These are phyloP conservation scores for Pseudomyrmex concolor DNA, from an alignment of 1,140 invertebrate genomes.

Conservation along the genomic window DNA sequence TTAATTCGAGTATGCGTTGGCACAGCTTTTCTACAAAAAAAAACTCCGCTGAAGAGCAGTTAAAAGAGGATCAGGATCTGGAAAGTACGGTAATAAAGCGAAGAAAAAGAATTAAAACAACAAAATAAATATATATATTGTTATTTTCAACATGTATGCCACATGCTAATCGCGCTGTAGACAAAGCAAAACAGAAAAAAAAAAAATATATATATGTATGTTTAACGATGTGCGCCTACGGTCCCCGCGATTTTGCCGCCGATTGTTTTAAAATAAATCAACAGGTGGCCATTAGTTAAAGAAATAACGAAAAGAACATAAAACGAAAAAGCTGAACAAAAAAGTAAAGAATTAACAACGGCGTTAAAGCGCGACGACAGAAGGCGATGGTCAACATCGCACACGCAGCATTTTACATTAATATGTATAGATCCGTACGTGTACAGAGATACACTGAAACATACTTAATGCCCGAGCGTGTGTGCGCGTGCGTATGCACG, in stretches of 20 bases:
- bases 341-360: constrained; percentile 23
- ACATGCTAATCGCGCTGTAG: constrained; percentile 69
- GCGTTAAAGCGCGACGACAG: constrained; percentile 53
- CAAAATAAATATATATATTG: constrained; percentile 77
- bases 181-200: constrained; percentile 60
- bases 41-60: background rate
- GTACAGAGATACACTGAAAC: constrained; percentile 61
- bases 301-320: constrained; percentile 32
- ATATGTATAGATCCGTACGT: constrained; percentile 59
- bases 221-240: constrained; percentile 33
- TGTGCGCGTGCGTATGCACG: constrained; percentile 42
- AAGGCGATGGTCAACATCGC: constrained; percentile 57
- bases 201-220: constrained; percentile 53
- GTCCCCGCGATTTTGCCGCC: background rate
- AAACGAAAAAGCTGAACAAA: constrained; percentile 30
- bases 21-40: constrained; percentile 10
- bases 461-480: constrained; percentile 68
- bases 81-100: constrained; percentile 52
- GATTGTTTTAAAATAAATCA: background rate
- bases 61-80: background rate
- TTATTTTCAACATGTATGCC: constrained; percentile 73
- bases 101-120: constrained; percentile 75
- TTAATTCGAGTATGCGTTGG: constrained; percentile 6
- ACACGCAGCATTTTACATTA: constrained; percentile 63
- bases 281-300: constrained; percentile 6